Evolutionary conservation across 2,797 vertebrate species (phyloP).

Genomic region (Picus viridis): DNA sequence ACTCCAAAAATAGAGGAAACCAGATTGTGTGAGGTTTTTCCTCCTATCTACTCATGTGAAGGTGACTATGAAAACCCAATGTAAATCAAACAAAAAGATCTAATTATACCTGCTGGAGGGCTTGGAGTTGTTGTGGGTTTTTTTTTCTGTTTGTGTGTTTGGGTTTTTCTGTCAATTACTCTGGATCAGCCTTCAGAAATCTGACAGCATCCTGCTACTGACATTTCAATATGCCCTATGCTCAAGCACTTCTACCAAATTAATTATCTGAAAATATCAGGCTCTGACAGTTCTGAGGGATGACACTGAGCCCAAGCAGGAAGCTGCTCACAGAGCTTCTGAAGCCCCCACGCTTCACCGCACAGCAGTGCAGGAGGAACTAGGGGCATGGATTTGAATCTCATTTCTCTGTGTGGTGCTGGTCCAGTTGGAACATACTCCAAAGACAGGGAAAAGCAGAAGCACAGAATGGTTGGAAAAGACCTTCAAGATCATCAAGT

Average conservation of each 20-base stretch:
- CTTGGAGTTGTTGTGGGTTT: background rate
- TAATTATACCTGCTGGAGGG: background rate
- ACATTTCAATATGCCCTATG: constrained; percentile 6
- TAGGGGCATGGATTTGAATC: accelerated
- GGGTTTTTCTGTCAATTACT: background rate
- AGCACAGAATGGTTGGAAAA: too few relatives aligned
- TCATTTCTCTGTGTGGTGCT: background rate
- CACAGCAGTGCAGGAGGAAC: background rate
- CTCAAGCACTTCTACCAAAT: background rate
- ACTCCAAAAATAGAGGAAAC: background rate
- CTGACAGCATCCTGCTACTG: background rate
- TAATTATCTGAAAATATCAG: constrained; percentile 15
- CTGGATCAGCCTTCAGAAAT: background rate
- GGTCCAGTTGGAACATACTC: background rate
- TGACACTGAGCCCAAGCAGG: background rate
- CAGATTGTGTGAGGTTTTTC: background rate
- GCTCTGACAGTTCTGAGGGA: background rate
- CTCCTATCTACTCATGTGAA: background rate
- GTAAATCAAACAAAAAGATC: background rate
- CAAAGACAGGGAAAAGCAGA: accelerated
- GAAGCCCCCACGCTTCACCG: accelerated
- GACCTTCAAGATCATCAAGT: too few relatives aligned
- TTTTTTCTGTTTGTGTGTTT: background rate
- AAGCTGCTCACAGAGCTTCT: background rate
- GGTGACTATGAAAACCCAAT: background rate